These are phyloP conservation scores for Yasuhikotakia modesta DNA, from an alignment of 2,797 vertebrate species.

Conservation along the genomic window DNA sequence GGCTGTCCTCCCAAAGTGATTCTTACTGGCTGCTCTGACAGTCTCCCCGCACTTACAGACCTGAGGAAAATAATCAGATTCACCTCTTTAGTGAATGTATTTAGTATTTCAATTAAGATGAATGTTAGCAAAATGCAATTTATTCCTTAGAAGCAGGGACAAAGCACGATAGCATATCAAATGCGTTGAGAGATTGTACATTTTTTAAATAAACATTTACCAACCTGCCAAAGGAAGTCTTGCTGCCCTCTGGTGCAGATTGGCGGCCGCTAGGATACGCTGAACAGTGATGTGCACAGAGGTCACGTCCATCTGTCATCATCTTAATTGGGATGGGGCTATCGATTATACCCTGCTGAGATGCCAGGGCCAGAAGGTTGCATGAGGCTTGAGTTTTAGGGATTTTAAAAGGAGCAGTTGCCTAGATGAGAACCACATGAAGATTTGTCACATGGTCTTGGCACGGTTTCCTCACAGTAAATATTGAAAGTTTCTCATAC, in stretches of 20 bases:
- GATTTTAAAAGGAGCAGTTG: slow-evolving; percentile 91
- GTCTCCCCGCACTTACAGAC: slow-evolving; percentile 91
- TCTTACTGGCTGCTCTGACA: slow-evolving; percentile 89
- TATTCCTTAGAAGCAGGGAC: too few relatives aligned
- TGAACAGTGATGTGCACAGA: slow-evolving; percentile 79
- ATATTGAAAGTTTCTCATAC: slow-evolving; percentile 63
- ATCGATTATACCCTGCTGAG: slow-evolving; percentile 78
- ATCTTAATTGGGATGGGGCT: slow-evolving; percentile 76
- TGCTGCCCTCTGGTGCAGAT: slow-evolving; percentile 77
- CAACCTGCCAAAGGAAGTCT: slow-evolving; percentile 88
- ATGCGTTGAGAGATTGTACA: too few relatives aligned
- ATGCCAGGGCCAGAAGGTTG: slow-evolving; percentile 88
- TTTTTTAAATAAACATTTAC: background rate
- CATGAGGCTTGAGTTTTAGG: slow-evolving; percentile 98
- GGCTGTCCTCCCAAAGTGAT: slow-evolving; percentile 84
- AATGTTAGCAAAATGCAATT: too few relatives aligned
- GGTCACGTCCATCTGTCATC: slow-evolving; percentile 76
- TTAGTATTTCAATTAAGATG: background rate
- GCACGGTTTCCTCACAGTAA: too few relatives aligned
- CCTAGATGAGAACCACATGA: slow-evolving; percentile 45
- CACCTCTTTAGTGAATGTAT: background rate
- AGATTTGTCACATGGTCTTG: too few relatives aligned
- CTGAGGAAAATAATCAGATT: slow-evolving; percentile 66
- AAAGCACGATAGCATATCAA: too few relatives aligned
- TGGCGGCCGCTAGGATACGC: slow-evolving; percentile 78